Evolutionary conservation across 2,888 invertebrate genomes (phyloP), one percentile per base, ranked within the genome.

Genomic region (Masnerella sp.): DNA sequence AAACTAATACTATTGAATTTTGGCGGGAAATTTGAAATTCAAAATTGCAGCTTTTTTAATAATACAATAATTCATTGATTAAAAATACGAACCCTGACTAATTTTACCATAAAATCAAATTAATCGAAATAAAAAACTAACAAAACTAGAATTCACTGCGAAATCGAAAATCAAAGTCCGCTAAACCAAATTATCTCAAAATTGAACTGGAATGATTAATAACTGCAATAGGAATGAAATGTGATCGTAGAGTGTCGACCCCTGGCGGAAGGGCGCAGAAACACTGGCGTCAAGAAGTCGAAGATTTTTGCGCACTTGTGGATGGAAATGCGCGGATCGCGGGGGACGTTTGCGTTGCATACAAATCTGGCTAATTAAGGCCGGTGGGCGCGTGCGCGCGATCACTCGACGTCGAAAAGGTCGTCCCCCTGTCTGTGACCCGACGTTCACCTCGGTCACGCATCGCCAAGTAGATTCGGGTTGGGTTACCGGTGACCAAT

Each of bases 401-500:
- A 61, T 74, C 71, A 47, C 51, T 71, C 73, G 76, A 69, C 68
- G 76, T 74, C 68, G 76, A 70, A 77, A 56, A 70, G 74, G 70
- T 74, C 74, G 72, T 70, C 65, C 72, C 74, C 64, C 56, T 67
- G 70, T 73, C 67, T 72, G 69, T 49, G 70, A 62, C 62, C 73
- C 73, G 65, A 34, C 61, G 58, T 54, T 75, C 72, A 65, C 71
- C 72, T 70, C 75, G 70, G 75, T 77, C 75, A 72, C 76, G 76
- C 76, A 76, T 69, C 69, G 62, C 34, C 71, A 73, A 71, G 73
- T 68, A 75, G 70, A 77, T 73, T 74, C 74, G 77, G 76, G 64
- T 73, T 76, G 71, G 76, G 70, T 78, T 77, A 76, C 56, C 67
- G 62, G 74, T 59, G 74, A 58, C 73, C 77, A 75, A 79, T 79